These are phyloP conservation scores for Cavia aperea DNA, from an alignment of 2,113 vertebrate genomes.

Conservation along the genomic window DNA sequence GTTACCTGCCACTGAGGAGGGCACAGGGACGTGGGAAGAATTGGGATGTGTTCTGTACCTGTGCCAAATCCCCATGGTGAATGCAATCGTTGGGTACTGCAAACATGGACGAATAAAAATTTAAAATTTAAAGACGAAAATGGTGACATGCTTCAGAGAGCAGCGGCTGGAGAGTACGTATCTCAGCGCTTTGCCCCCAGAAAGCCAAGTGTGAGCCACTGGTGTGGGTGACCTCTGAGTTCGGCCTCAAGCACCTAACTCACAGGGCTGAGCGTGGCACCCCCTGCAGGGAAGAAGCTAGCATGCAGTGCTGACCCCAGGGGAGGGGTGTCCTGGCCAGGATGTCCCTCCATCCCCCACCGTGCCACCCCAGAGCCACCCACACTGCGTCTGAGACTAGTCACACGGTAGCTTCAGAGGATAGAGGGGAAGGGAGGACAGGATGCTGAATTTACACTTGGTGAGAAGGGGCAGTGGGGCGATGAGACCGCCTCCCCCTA, in stretches of 20 bases:
- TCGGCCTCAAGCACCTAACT: slow-evolving; percentile 35
- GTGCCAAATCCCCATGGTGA: neutral
- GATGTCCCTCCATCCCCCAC: neutral
- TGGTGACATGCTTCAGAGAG: slow-evolving; percentile 55
- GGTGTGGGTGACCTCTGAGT: neutral
- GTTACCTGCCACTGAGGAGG: neutral
- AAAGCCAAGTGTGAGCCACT: slow-evolving; percentile 31
- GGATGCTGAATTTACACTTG: accelerated
- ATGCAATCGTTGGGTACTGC: neutral
- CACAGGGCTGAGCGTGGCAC: neutral
- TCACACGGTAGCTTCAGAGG: accelerated
- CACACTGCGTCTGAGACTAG: neutral
- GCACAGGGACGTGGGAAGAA: neutral
- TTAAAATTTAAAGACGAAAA: neutral
- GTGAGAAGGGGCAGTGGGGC: accelerated
- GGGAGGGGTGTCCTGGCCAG: neutral
- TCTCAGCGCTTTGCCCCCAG: neutral
- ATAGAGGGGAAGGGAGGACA: neutral
- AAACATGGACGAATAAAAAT: neutral
- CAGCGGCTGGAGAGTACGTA: neutral
- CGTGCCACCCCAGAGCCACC: neutral
- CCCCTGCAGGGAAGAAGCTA: neutral
- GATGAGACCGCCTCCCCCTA: accelerated
- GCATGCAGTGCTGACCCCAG: neutral
- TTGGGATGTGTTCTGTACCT: neutral